A percentile compares a stretch with the other conserved stretches of the same genome.
These are phyloP conservation scores for Pissodes strobi DNA, from an alignment of 1,140 invertebrate species.

Conservation along the genomic window DNA sequence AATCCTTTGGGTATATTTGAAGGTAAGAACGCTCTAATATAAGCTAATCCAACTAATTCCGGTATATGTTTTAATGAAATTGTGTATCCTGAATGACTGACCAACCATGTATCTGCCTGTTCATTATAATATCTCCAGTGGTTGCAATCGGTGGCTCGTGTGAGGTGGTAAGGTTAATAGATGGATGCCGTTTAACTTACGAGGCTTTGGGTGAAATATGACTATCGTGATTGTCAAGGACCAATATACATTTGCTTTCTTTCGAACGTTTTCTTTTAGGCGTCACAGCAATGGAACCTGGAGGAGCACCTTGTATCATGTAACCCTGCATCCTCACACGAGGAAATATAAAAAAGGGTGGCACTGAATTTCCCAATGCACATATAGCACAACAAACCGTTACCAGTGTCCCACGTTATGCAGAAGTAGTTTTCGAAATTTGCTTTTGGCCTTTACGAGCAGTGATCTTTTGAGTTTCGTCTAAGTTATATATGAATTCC, in stretches of 20 bases:
- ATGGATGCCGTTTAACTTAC: slow-evolving; percentile 36
- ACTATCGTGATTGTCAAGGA: too few species aligned
- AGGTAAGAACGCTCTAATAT: slow-evolving; percentile 27
- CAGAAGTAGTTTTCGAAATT: slow-evolving; percentile 11
- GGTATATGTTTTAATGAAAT: slow-evolving; percentile 21
- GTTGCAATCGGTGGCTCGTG: too few species aligned
- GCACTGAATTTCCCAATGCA: slow-evolving; percentile 54
- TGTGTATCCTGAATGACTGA: slow-evolving; percentile 21
- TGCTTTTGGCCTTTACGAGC: slow-evolving; percentile 21
- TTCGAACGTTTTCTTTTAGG: too few species aligned
- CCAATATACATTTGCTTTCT: slow-evolving; percentile 32
- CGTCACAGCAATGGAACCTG: slow-evolving; percentile 31
- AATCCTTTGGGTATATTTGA: slow-evolving; percentile 27
- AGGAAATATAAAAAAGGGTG: slow-evolving; percentile 56
- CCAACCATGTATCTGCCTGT: not conserved
- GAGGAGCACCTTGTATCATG: slow-evolving; percentile 1
- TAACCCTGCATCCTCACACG: not conserved
- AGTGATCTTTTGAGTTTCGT: slow-evolving; percentile 25
- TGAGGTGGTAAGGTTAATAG: slow-evolving; percentile 44
- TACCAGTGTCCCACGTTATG: slow-evolving; percentile 50
- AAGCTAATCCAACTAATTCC: slow-evolving; percentile 25
- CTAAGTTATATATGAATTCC: slow-evolving; percentile 6
- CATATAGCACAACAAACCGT: slow-evolving; percentile 53
- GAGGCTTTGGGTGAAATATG: slow-evolving; percentile 10
- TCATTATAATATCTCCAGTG: slow-evolving; percentile 44